Evolutionary conservation across 2,797 vertebrate species (phyloP).

Genomic region (Fistularia commersonii): DNA sequence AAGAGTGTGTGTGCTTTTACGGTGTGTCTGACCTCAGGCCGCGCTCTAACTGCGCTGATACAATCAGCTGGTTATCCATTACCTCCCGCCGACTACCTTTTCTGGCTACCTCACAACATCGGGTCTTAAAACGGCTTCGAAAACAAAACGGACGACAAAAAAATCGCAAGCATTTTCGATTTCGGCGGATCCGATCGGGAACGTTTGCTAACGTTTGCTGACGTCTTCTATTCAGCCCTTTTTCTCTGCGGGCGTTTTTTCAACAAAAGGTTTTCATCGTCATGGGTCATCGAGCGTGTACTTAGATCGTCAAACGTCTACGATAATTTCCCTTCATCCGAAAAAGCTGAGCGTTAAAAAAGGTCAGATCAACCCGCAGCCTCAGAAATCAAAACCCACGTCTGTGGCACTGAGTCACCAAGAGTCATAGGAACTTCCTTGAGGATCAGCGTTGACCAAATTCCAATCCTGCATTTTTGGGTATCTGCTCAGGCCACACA

Average conservation of each 20-base stretch:
- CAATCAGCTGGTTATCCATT: slow-evolving; percentile 78
- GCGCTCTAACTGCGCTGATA: slow-evolving; percentile 63
- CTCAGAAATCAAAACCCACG: too few species aligned
- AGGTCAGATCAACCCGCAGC: too few species aligned
- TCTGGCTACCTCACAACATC: slow-evolving; percentile 53
- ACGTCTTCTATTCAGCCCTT: too few species aligned
- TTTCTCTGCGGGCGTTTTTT: too few species aligned
- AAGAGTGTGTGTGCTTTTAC: slow-evolving; percentile 62
- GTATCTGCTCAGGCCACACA: too few species aligned
- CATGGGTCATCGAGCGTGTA: background rate
- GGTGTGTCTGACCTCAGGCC: slow-evolving; percentile 60
- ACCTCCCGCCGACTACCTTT: slow-evolving; percentile 57
- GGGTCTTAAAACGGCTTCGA: slow-evolving; percentile 60
- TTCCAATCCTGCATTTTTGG: too few species aligned
- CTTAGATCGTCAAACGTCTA: background rate
- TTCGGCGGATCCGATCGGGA: too few species aligned
- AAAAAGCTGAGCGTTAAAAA: background rate
- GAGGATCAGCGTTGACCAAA: too few species aligned
- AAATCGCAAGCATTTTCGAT: background rate
- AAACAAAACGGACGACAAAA: background rate
- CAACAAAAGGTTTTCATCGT: too few species aligned
- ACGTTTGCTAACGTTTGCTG: too few species aligned
- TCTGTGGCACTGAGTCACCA: too few species aligned
- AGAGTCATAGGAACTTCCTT: too few species aligned
- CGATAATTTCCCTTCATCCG: background rate